A percentile compares a stretch with the other conserved stretches of the same genome.
phyloP scores from a whole-genome alignment of 2,113 vertebrate species.

The Mirounga angustirostris region DNA sequence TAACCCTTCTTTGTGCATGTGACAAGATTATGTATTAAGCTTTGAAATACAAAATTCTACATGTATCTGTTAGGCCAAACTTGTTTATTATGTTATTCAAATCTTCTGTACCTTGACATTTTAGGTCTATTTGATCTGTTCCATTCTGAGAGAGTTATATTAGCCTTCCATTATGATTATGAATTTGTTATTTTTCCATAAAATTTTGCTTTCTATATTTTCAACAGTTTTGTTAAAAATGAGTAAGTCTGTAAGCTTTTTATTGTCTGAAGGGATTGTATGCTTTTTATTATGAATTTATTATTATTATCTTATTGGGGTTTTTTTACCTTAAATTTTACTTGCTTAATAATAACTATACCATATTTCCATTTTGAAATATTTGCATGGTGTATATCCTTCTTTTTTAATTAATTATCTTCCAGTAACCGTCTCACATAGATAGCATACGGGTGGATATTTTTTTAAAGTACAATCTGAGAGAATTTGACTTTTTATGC shows the following conservation, averaged over 20 bases:
- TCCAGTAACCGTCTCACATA: neutral
- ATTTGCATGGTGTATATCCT: neutral
- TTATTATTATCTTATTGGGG: neutral
- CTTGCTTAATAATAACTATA: neutral
- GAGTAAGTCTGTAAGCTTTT: neutral
- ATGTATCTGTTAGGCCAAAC: neutral
- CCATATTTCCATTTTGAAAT: neutral
- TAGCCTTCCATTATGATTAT: neutral
- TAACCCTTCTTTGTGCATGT: neutral
- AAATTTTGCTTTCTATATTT: constrained; percentile 3
- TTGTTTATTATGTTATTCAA: neutral
- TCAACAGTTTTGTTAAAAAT: neutral
- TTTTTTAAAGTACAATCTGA: neutral
- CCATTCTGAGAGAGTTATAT: neutral
- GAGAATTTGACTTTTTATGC: neutral
- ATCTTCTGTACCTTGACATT: neutral
- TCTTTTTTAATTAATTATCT: neutral
- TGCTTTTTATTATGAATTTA: neutral
- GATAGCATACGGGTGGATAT: neutral
- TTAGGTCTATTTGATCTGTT: neutral
- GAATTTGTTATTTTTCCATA: neutral
- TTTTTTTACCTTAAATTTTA: neutral
- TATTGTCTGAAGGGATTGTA: neutral
- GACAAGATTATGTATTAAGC: neutral
- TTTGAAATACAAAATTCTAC: neutral